These are phyloP conservation scores for Tachystola acroxantha DNA, from an alignment of 2,888 invertebrate genomes.

Conservation along the genomic window DNA sequence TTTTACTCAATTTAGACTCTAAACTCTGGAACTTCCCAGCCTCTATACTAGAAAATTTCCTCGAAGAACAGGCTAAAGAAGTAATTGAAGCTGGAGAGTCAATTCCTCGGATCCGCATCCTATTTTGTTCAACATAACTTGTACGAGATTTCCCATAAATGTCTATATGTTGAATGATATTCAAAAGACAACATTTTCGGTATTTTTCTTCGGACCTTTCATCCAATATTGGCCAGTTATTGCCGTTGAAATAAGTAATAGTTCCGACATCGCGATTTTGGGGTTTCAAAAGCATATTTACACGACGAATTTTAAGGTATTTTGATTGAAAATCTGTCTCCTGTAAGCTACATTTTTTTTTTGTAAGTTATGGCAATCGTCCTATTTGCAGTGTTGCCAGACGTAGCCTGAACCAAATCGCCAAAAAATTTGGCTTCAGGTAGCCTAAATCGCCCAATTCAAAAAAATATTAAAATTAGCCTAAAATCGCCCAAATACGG, in stretches of 20 bases:
- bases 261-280: background rate
- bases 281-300: no score
- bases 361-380: no score
- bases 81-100: conserved; percentile 13
- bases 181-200: conserved; percentile 27
- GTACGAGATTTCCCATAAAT: conserved; percentile 31
- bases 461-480: no score
- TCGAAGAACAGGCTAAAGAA: conserved; percentile 24
- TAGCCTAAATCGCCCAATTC: no score
- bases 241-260: background rate
- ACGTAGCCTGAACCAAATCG: no score
- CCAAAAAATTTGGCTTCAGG: no score
- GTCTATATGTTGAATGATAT: conserved; percentile 41
- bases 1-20: conserved; percentile 23
- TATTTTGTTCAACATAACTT: conserved; percentile 19
- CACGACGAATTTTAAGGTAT: no score
- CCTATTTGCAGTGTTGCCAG: no score
- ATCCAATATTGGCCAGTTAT: background rate
- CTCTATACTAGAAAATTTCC: conserved; percentile 12
- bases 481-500: no score
- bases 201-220: conserved; percentile 19
- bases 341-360: no score
- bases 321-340: no score
- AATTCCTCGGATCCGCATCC: conserved; percentile 2
- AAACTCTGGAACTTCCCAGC: conserved; percentile 12